Evolutionary conservation across 2,797 vertebrate species (phyloP), one percentile per base, ranked within the genome.

Genomic region (Megalops cyprinoides): DNA sequence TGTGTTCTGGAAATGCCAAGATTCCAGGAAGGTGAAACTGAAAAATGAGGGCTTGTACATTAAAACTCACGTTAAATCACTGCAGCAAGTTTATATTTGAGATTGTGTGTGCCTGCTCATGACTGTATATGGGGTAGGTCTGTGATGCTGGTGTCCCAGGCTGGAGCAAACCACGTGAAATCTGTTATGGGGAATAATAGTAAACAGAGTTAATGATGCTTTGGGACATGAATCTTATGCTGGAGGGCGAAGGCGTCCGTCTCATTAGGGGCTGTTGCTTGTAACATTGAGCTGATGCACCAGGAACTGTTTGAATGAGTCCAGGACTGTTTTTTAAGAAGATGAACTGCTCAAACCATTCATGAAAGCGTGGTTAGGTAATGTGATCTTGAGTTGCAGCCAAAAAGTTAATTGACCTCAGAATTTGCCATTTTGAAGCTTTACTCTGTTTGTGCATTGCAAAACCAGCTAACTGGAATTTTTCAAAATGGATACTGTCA

Each of bases 131-230:
- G 10, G 8, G 20, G 6, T 20, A 44, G 67, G 3, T 7, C 20
- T 7, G 20, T 1, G 7, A 25, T 71, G 67, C 67, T 44, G 67
- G 67, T 44, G 37, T 44, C 6, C 0, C 5, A 9, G 25, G 8
- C 67, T 6, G 37, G 6, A 8, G 18, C 67, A 10, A 44, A 44
- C 67, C 18, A n/a, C 9, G 20, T 44, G 20, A n/a, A 7, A 39
- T 37, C n/a, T 71, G 69, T 74, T 74, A 44, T 58, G 14, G 67
- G 78, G 55, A 34, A 60, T 60, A 58, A 80, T 73, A 25, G 79
- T 74, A 74, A 80, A 80, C 51, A 80, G 51, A 42, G 78, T 42
- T 28, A 79, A 71, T 71, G 20, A 23, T 56, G 20, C 71, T 49
- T 44, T 1, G 9, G 23, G 23, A 23, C 44, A 14, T 55, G 8